Conservation (phyloP, 2,797 vertebrate genomes). For the Anabacerthia variegaticeps region DNA sequence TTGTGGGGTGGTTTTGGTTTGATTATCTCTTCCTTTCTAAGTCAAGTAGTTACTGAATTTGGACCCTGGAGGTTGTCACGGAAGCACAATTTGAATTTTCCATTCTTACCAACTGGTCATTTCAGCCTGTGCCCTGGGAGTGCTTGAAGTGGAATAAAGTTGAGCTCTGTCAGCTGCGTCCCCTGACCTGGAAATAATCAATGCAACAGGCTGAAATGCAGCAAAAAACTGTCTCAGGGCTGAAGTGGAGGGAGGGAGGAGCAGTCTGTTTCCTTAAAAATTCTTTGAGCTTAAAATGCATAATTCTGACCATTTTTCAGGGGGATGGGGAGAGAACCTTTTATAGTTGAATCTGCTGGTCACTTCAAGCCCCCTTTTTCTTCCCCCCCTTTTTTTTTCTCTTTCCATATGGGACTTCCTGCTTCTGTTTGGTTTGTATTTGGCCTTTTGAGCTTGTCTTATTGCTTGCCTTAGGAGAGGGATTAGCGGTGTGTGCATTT, state of each 20-base stretch:
- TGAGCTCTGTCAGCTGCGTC: constrained; percentile 35
- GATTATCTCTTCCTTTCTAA: neutral
- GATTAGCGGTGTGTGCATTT: constrained; percentile 39
- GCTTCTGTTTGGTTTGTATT: constrained; percentile 41
- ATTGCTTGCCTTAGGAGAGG: constrained; percentile 36
- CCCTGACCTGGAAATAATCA: constrained; percentile 57
- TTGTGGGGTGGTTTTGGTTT: neutral
- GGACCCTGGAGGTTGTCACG: neutral
- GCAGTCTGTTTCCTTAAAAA: neutral
- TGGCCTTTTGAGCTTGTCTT: constrained; percentile 33
- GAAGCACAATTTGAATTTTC: neutral
- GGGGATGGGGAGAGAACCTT: neutral
- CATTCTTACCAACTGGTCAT: neutral
- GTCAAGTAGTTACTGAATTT: neutral
- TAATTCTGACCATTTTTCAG: neutral
- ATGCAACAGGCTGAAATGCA: constrained; percentile 38
- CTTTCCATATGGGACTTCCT: constrained; percentile 4
- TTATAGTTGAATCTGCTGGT: neutral
- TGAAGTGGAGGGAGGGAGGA: neutral
- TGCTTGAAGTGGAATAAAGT: constrained; percentile 39
- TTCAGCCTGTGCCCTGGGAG: neutral
- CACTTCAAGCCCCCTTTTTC: neutral
- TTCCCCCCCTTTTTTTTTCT: no score
- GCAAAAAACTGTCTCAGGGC: neutral
- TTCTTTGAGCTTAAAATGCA: neutral